Percentiles rank a stretch among this genome's conserved stretches.
Evolutionary conservation across 2,113 vertebrate genomes (phyloP).

Genomic region (Isichthys henryi): DNA sequence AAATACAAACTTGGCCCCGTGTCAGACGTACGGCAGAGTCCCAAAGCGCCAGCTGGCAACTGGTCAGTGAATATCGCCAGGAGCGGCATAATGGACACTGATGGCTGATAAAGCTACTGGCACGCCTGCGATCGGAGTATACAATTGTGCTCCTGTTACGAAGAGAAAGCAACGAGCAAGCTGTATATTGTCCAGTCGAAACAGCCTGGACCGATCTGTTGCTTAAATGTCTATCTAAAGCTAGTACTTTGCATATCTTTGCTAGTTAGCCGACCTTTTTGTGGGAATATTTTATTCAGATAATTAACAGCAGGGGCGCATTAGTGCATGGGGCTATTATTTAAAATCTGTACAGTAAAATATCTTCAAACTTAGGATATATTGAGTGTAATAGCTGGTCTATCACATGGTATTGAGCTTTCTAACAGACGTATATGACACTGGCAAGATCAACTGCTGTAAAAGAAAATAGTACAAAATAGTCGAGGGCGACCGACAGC

Average conservation of each 20-base stretch:
- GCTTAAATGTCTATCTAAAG: background rate
- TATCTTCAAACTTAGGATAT: background rate
- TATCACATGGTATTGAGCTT: background rate
- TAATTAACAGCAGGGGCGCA: background rate
- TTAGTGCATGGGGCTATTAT: background rate
- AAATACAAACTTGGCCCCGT: background rate
- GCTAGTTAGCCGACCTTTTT: background rate
- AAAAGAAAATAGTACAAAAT: background rate
- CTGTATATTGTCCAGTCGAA: background rate
- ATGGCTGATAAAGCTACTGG: background rate
- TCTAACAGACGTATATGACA: background rate
- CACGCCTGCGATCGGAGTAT: background rate
- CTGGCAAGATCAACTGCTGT: background rate
- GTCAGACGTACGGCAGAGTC: background rate
- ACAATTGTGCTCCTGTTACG: background rate
- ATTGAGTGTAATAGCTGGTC: background rate
- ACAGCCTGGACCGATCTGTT: background rate
- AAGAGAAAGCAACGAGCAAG: no score
- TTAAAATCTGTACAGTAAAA: background rate
- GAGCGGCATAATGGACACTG: background rate
- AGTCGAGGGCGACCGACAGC: background rate
- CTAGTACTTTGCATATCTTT: background rate
- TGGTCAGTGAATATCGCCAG: background rate
- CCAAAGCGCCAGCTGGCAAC: background rate
- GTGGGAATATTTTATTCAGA: background rate